Evolutionary conservation across 2,888 invertebrate genomes (phyloP), one percentile per base, ranked within the genome.

Genomic region (Achlya flavicornis): DNA sequence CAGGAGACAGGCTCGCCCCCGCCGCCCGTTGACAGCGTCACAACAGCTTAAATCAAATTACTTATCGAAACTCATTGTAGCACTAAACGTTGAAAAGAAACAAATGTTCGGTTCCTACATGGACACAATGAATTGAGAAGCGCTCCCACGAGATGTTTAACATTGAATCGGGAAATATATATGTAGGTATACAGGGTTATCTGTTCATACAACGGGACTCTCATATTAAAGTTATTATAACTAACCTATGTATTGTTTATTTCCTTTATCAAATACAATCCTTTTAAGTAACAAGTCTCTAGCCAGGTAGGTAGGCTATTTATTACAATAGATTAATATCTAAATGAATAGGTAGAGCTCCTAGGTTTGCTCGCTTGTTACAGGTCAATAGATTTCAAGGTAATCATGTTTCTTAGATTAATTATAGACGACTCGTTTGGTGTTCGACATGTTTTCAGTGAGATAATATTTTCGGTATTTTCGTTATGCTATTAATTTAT

Each of bases 311-410:
- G 53, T 8, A 19, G 8, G 7, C 6, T 19, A 19, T 53, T 53
- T 53, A 53, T 53, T 53, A 19, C 53, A 53, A 10, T 2, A 53
- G 53, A 53, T 19, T 19, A 68, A 71, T 71, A 72, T 70, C 62
- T 73, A 71, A 58, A 75, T 71, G 66, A 73, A 76, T 73, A 60
- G 73, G 64, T 68, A 64, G 72, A 68, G 66, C 70, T 69, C 68
- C 71, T 78, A 72, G 70, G 66, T 64, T 66, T 43, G 53, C 61
- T 65, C 73, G 66, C 75, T 83, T 71, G 83, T 84, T 84, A 83
- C 85, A 83, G 86, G 85, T 86, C 86, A 89, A 84, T 83, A 83
- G 75, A 83, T 85, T 81, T 88, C 89, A 91, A 91, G 90, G 91
- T 77, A 80, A 90, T 84, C 89, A 65, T 79, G 89, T 87, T 86